Conservation (phyloP, 2,113 vertebrate genomes). For the Origma solitaria region DNA sequence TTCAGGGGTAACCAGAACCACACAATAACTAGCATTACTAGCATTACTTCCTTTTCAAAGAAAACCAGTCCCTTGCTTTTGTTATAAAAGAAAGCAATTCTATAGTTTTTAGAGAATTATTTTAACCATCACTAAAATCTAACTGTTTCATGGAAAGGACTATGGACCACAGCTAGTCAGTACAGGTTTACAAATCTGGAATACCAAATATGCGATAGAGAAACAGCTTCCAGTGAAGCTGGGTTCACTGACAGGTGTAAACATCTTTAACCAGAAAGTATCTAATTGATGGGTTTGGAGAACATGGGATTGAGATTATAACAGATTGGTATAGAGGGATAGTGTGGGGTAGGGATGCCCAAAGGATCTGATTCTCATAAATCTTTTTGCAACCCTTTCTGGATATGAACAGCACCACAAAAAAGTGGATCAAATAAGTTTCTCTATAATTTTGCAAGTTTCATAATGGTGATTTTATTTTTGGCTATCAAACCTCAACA, state of each 20-base stretch:
- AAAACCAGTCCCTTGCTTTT: not conserved
- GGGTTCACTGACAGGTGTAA: not conserved
- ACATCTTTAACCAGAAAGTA: not conserved
- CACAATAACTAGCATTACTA: not conserved
- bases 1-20: not conserved
- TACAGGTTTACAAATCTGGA: not conserved
- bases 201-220: not conserved
- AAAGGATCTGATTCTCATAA: not conserved
- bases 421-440: not conserved
- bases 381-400: not conserved
- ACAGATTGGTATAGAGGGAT: not conserved
- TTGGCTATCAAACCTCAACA: not conserved
- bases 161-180: not conserved
- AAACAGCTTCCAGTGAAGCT: not conserved
- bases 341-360: not conserved
- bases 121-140: not conserved
- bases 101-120: not conserved
- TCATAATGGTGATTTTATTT: not conserved
- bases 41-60: not conserved
- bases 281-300: not conserved
- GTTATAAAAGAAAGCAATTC: not conserved
- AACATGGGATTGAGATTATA: not conserved
- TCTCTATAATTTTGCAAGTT: not conserved
- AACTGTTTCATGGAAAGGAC: not conserved
- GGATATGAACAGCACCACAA: not conserved